Conservation (phyloP, 2,797 vertebrate genomes). For the Clarias pachynema region DNA sequence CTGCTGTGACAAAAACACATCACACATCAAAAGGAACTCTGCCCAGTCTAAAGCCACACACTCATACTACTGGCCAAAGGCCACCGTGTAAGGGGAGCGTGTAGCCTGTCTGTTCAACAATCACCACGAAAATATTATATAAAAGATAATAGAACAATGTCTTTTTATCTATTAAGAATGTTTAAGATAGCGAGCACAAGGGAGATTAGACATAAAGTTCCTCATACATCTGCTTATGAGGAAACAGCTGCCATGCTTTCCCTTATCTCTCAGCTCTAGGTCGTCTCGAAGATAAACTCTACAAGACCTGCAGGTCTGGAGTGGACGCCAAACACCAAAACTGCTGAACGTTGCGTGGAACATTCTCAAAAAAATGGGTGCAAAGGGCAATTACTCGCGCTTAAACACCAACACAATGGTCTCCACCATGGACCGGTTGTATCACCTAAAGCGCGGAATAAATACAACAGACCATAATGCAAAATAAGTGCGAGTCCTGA, state of each 20-base stretch:
- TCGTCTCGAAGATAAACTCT: conserved; percentile 13
- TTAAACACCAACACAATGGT: neutral
- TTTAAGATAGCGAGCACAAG: neutral
- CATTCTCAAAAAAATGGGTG: neutral
- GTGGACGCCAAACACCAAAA: neutral
- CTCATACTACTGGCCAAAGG: conserved; percentile 21
- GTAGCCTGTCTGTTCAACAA: neutral
- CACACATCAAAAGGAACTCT: neutral
- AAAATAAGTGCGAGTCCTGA: no score
- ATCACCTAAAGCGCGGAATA: no score
- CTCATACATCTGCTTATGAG: conserved; percentile 48
- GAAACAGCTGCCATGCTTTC: conserved; percentile 39
- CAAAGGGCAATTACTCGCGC: neutral
- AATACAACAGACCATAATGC: no score
- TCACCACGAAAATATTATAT: neutral
- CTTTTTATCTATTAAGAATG: neutral
- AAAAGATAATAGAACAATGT: neutral
- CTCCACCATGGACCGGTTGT: no score
- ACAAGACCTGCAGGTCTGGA: conserved; percentile 16
- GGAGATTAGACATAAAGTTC: conserved; percentile 37
- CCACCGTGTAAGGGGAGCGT: neutral
- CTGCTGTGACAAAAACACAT: neutral
- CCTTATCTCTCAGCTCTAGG: conserved; percentile 18
- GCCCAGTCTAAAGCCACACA: neutral
- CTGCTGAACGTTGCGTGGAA: neutral